phyloP scores from a whole-genome alignment of 2,888 invertebrate species.

The Euzophera pinguis region DNA sequence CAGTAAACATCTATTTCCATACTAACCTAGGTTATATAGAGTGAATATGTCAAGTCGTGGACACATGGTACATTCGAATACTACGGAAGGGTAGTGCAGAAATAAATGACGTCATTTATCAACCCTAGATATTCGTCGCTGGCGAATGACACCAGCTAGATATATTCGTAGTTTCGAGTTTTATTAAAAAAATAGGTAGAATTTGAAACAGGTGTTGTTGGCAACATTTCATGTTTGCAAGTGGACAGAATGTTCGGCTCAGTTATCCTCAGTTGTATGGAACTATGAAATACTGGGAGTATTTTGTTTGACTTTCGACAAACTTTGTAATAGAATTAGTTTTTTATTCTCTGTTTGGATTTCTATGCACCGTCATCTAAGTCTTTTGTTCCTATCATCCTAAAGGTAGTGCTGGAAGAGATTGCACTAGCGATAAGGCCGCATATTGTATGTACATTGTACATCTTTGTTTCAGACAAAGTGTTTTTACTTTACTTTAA shows the following conservation, averaged over 20 bases:
- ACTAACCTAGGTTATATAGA: slow-evolving; percentile 20
- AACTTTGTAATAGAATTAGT: no score
- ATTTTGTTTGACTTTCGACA: no score
- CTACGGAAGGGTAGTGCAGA: slow-evolving; percentile 30
- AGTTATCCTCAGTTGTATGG: no score
- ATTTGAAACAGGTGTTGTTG: slow-evolving; percentile 45
- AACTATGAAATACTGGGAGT: neutral
- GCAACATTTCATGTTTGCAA: slow-evolving; percentile 38
- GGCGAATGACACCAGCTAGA: slow-evolving; percentile 36
- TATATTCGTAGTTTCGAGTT: slow-evolving; percentile 25
- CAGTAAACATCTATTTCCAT: slow-evolving; percentile 1
- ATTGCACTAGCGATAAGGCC: no score
- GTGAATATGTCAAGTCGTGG: slow-evolving; percentile 32
- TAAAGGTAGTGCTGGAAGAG: no score
- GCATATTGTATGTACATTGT: no score
- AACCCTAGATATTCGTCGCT: slow-evolving; percentile 30
- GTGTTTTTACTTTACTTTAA: no score
- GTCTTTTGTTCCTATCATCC: no score
- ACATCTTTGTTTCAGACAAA: no score
- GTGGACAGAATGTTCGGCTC: slow-evolving; percentile 28
- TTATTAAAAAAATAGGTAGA: slow-evolving; percentile 31
- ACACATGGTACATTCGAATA: slow-evolving; percentile 25
- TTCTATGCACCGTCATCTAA: no score
- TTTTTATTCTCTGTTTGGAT: no score
- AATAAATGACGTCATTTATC: slow-evolving; percentile 49